Evolutionary conservation across 1,140 invertebrate species (phyloP).

Genomic region (Brachionus asplanchnoidis): DNA sequence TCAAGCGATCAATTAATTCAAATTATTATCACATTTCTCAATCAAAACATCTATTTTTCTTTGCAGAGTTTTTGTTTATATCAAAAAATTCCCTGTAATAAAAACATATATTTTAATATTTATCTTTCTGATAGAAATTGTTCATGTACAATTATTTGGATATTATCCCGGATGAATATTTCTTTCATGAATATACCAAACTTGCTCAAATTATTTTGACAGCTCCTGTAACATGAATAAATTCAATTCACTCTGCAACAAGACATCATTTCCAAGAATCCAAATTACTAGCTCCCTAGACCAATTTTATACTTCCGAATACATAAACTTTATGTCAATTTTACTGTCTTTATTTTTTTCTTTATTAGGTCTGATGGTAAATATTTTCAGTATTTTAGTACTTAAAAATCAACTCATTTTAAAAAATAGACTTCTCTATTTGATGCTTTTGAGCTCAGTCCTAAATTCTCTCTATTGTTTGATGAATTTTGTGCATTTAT

Average conservation of each 20-base stretch:
- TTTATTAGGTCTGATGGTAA: neutral
- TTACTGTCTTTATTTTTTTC: neutral
- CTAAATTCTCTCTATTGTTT: neutral
- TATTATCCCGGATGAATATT: neutral
- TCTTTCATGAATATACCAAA: neutral
- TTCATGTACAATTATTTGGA: neutral
- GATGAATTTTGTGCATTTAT: neutral
- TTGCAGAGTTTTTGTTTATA: neutral
- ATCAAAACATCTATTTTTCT: neutral
- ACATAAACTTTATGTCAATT: neutral
- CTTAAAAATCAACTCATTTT: neutral
- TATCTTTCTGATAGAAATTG: neutral
- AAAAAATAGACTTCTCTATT: neutral
- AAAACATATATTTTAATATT: neutral
- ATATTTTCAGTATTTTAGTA: neutral
- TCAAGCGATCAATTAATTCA: neutral
- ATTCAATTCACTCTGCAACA: neutral
- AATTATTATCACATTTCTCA: neutral
- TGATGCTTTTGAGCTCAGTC: neutral
- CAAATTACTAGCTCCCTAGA: neutral
- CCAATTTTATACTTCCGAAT: neutral
- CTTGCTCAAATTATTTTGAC: neutral
- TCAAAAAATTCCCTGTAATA: neutral
- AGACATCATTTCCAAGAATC: neutral
- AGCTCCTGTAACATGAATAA: neutral